Base-by-base conservation (phyloP, 2,797 vertebrate genomes). In the Typhlichthys eigenmanni region DNA sequence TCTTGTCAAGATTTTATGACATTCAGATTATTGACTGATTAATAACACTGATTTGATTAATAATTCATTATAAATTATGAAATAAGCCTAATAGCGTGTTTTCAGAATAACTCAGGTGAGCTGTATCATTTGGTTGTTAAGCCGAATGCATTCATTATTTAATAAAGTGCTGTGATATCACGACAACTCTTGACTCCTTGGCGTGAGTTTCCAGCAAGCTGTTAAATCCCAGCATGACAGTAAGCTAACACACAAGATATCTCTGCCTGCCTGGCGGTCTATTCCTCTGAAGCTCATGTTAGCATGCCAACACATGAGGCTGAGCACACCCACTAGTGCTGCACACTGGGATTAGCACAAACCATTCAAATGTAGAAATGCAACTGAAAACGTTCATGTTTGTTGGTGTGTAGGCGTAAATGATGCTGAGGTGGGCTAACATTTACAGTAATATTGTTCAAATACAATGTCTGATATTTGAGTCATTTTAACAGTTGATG, bases 251-350 rank as follows among this genome's bases (percentile, higher is more conserved):
- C 73, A 68, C 63, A 66, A 58, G 67, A 65, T 65, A 69, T 68
- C 51, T 14, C 64, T 54, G 58, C 62, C 59, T 76, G 13, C 17
- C 4, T 14, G 53, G 62, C 62, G 54, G 67, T 55, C 51, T 60
- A 34, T 63, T 76, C 60, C 60, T 72, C 69, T 59, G 16, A 72
- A 76, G 80, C 81, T 86, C 81, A 67, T 79, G 74, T 75, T 86
- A 81, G 70, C 75, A 72, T 29, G 32, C 63, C 69, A 77, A 76
- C 72, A 69, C 86, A 85, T 62, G 46, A 85, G 65, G 55, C 66
- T 67, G 64, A 3, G 3, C 71, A 80, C 82, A 58, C 78, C 79
- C 83, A 84, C 82, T 60, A 49, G 69, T 83, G 71, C 80, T 82
- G 74, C 82, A 73, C 67, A 24, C 71, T 6, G 66, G 79, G 74